phyloP scores from a whole-genome alignment of 2,113 vertebrate species.

The Halichoeres trimaculatus region DNA sequence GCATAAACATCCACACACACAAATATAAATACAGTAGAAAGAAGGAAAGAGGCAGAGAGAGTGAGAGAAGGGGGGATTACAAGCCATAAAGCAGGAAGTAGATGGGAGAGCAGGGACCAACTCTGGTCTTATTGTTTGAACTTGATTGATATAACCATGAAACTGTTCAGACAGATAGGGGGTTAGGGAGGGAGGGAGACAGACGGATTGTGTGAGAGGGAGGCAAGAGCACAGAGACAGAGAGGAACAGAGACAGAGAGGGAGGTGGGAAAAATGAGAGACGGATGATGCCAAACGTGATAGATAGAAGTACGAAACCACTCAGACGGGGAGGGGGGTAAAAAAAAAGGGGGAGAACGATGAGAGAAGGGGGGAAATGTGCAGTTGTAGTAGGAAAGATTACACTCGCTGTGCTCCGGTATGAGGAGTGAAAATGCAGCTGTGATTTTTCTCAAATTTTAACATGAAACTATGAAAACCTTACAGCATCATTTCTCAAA shows the following conservation, averaged over 20 bases:
- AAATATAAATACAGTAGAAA: constrained; percentile 24
- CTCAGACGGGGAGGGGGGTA: constrained; percentile 23
- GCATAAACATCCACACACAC: constrained; percentile 37
- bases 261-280: not conserved
- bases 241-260: constrained; percentile 17
- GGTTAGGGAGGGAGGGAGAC: constrained; percentile 33
- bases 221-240: constrained; percentile 26
- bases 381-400: constrained; percentile 6
- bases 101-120: constrained; percentile 77
- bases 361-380: constrained; percentile 10
- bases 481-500: not conserved
- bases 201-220: constrained; percentile 32
- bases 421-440: not conserved
- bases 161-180: constrained; percentile 70
- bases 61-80: constrained; percentile 51
- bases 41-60: not conserved
- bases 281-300: constrained; percentile 33
- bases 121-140: constrained; percentile 76
- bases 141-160: constrained; percentile 79
- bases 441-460: constrained; percentile 20
- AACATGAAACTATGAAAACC: constrained; percentile 7
- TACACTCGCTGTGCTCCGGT: constrained; percentile 22
- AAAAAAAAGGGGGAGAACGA: constrained; percentile 12
- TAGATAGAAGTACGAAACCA: constrained; percentile 49
- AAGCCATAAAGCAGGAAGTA: constrained; percentile 75